A percentile compares a stretch with the other conserved stretches of the same genome.
Conservation (phyloP, 2,113 vertebrate genomes). For the Salvator merianae region DNA sequence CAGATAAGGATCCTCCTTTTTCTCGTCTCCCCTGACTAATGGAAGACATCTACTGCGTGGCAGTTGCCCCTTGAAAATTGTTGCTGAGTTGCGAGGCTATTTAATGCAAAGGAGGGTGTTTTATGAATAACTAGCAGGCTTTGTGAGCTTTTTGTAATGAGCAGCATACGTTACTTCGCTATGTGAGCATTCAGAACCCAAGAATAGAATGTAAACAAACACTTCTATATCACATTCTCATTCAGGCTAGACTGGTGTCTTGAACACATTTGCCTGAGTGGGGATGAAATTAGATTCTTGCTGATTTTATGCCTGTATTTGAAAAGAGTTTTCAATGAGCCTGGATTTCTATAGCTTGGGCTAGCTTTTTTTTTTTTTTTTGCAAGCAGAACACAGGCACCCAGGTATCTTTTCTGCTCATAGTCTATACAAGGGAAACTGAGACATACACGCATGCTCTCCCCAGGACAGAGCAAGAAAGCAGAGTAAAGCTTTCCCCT, state of each 20-base stretch:
- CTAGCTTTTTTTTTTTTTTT: too few relatives aligned
- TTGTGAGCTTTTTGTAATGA: conserved; percentile 26
- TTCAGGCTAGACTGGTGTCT: conserved; percentile 48
- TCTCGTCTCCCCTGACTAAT: too few relatives aligned
- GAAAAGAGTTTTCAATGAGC: too few relatives aligned
- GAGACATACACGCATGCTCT: too few relatives aligned
- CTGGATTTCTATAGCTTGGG: too few relatives aligned
- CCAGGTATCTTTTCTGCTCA: background rate
- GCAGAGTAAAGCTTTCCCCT: too few relatives aligned
- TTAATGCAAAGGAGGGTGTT: conserved; percentile 16
- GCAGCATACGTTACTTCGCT: conserved; percentile 9
- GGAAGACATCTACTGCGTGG: too few relatives aligned
- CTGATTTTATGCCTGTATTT: conserved; percentile 19
- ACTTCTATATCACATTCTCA: conserved; percentile 38
- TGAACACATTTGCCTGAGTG: conserved; percentile 49
- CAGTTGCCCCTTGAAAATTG: background rate
- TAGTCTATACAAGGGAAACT: too few relatives aligned
- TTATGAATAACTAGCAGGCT: background rate
- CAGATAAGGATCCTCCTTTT: too few relatives aligned
- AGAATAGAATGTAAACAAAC: conserved; percentile 17
- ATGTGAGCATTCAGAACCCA: conserved; percentile 20
- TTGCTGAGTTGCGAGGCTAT: background rate
- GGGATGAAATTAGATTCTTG: conserved; percentile 41
- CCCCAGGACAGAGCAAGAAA: too few relatives aligned
- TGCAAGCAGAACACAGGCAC: conserved; percentile 30